Evolutionary conservation across 2,888 invertebrate species (phyloP).

Genomic region (Idaea aversata): DNA sequence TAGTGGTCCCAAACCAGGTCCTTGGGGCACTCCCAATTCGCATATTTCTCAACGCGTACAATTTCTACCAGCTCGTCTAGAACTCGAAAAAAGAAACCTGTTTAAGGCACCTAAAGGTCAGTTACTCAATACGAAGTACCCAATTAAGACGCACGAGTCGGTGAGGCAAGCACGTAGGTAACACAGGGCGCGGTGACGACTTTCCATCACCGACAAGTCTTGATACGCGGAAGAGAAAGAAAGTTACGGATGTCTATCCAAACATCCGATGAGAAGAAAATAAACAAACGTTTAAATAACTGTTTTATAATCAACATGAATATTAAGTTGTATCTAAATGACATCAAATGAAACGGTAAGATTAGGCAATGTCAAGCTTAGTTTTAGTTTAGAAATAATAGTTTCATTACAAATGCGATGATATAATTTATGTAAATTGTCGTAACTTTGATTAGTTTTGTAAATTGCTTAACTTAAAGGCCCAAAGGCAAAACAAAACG

Average conservation of each 20-base stretch:
- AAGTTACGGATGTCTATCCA: slow-evolving; percentile 33
- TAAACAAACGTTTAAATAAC: neutral
- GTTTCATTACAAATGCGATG: slow-evolving; percentile 1
- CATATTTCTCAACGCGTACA: slow-evolving; percentile 24
- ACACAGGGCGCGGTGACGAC: slow-evolving; percentile 54
- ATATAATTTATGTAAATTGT: neutral
- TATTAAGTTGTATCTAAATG: neutral
- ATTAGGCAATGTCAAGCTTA: neutral
- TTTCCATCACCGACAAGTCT: slow-evolving; percentile 46
- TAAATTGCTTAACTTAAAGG: neutral
- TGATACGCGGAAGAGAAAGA: slow-evolving; percentile 51
- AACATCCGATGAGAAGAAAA: slow-evolving; percentile 9
- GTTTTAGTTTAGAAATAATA: neutral
- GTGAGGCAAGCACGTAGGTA: slow-evolving; percentile 46
- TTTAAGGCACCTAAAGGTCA: slow-evolving; percentile 44
- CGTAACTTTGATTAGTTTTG: neutral
- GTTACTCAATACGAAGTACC: slow-evolving; percentile 45
- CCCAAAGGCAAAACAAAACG: neutral
- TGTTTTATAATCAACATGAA: neutral
- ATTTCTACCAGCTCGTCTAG: slow-evolving; percentile 31
- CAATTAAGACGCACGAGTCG: slow-evolving; percentile 27
- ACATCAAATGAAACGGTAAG: neutral
- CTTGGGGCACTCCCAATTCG: slow-evolving; percentile 17
- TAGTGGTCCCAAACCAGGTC: slow-evolving; percentile 13
- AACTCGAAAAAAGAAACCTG: slow-evolving; percentile 31